phyloP scores from a whole-genome alignment of 2,113 vertebrate species.

The Emydocephalus ijimae region DNA sequence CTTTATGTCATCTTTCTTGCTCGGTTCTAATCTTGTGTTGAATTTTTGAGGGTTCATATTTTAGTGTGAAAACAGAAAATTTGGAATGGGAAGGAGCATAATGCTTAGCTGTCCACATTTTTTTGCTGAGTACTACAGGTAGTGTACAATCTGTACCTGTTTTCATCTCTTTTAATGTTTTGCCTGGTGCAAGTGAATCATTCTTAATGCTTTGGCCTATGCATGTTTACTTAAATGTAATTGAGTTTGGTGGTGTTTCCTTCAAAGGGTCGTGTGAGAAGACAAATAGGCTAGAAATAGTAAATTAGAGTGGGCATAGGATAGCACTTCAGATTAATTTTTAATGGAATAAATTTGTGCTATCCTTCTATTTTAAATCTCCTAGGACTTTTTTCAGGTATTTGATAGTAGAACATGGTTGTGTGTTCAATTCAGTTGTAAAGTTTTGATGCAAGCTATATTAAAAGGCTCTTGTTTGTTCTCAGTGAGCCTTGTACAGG shows the following conservation, averaged over 20 bases:
- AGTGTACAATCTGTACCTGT: neutral
- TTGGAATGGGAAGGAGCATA: neutral
- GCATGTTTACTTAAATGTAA: neutral
- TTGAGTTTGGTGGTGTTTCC: neutral
- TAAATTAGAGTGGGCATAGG: neutral
- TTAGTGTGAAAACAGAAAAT: neutral
- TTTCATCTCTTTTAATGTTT: neutral
- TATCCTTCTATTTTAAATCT: neutral
- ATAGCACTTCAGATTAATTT: neutral
- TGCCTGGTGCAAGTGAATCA: neutral
- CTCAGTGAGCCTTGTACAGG: no score
- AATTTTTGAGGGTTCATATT: neutral
- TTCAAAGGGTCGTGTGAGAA: neutral
- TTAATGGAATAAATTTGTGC: neutral
- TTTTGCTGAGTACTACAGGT: neutral
- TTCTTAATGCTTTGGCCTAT: neutral
- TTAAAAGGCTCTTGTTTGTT: neutral
- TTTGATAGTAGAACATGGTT: neutral
- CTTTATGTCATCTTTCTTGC: neutral
- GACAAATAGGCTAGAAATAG: neutral
- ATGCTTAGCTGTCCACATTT: neutral
- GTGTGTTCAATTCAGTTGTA: neutral
- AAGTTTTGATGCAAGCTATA: neutral
- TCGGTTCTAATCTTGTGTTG: neutral
- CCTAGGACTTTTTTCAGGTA: neutral